phyloP scores from a whole-genome alignment of 2,797 vertebrate genomes.

The Choloepus didactylus region DNA sequence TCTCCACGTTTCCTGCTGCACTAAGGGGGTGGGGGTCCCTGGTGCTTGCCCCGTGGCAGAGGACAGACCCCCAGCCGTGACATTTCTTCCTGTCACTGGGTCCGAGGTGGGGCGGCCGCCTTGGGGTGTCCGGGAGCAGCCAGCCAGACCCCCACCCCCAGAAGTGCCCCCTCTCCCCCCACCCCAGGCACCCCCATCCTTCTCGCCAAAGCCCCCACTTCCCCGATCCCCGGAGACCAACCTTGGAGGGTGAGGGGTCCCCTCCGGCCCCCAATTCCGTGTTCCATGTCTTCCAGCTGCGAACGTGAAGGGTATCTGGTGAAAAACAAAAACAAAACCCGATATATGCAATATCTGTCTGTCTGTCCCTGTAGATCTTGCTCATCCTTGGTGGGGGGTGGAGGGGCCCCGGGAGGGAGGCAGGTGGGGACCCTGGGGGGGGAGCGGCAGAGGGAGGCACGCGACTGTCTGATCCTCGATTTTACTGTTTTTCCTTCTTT shows the following conservation, averaged over 20 bases:
- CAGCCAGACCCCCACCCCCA: neutral
- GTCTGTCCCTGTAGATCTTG: conserved; percentile 30
- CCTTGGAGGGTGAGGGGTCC: neutral
- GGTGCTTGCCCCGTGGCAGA: conserved; percentile 68
- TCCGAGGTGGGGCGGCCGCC: neutral
- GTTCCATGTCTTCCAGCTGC: conserved; percentile 87
- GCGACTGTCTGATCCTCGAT: neutral
- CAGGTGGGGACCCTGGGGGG: too few relatives aligned
- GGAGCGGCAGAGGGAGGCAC: neutral
- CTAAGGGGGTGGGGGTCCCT: conserved; percentile 33
- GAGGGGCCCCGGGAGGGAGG: neutral
- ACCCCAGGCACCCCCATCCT: neutral
- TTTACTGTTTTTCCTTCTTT: neutral
- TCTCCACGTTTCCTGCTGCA: neutral
- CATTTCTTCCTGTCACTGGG: too few relatives aligned
- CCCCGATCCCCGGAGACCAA: neutral
- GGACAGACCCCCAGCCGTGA: conserved; percentile 27
- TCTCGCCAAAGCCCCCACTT: conserved; percentile 70
- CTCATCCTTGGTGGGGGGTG: neutral
- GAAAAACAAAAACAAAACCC: conserved; percentile 75
- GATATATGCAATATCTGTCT: conserved; percentile 88
- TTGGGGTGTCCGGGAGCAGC: neutral
- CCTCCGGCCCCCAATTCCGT: neutral
- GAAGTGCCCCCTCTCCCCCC: neutral
- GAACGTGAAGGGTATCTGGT: conserved; percentile 80